Evolutionary conservation across 2,888 invertebrate genomes (phyloP).

Genomic region (Escarpia spicata): DNA sequence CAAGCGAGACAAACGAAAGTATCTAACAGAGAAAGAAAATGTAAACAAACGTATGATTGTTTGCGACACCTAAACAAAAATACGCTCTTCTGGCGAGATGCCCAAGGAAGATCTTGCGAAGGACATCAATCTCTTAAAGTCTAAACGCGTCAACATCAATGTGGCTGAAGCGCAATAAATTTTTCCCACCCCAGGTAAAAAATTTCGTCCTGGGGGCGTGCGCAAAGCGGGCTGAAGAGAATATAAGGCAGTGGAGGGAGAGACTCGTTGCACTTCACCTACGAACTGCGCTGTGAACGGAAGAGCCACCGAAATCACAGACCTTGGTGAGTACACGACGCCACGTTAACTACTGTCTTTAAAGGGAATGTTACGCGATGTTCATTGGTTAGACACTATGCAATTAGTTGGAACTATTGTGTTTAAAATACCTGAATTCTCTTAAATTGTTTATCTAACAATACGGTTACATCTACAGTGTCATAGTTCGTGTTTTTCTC

Average conservation of each 20-base stretch:
- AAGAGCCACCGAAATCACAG: background rate
- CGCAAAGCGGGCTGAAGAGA: background rate
- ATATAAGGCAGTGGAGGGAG: background rate
- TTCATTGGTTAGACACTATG: too few relatives aligned
- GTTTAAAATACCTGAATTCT: too few relatives aligned
- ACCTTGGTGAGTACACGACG: background rate
- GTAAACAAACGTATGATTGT: background rate
- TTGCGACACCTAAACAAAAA: background rate
- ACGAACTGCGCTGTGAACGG: background rate
- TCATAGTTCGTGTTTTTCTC: too few relatives aligned
- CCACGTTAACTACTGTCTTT: background rate
- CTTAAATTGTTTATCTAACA: too few relatives aligned
- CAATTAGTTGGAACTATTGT: too few relatives aligned
- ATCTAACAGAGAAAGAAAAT: too few relatives aligned
- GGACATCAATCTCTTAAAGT: background rate
- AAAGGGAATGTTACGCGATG: too few relatives aligned
- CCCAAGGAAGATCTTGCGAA: background rate
- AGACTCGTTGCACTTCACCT: background rate
- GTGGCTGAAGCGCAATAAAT: background rate
- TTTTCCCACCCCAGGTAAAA: background rate
- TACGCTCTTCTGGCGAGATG: background rate
- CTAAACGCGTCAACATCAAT: background rate
- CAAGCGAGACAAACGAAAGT: too few relatives aligned
- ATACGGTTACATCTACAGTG: too few relatives aligned
- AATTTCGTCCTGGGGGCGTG: background rate